phyloP scores from a whole-genome alignment of 2,113 vertebrate genomes.

The Heterochromis multidens region DNA sequence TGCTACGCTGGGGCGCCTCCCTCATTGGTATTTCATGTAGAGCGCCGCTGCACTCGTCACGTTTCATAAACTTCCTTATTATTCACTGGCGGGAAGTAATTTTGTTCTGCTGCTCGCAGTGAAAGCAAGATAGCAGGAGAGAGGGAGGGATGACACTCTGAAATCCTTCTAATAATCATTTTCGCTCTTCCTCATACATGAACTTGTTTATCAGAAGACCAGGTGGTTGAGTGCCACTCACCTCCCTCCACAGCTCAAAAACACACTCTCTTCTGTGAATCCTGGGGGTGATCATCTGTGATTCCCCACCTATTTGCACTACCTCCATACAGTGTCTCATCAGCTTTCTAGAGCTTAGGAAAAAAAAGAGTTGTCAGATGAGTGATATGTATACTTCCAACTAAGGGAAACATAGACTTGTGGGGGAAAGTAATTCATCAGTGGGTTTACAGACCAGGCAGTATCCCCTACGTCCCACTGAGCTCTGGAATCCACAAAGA shows the following conservation, averaged over 20 bases:
- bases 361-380: slow-evolving; percentile 71
- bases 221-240: slow-evolving; percentile 57
- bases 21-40: slow-evolving; percentile 75
- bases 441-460: slow-evolving; percentile 45
- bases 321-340: slow-evolving; percentile 14
- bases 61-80: slow-evolving; percentile 78
- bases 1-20: slow-evolving; percentile 55
- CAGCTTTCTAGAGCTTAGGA: slow-evolving; percentile 60
- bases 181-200: slow-evolving; percentile 47
- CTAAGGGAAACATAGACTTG: slow-evolving; percentile 36
- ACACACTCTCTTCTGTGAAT: slow-evolving; percentile 35
- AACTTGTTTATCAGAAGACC: slow-evolving; percentile 64
- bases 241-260: slow-evolving; percentile 25
- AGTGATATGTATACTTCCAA: slow-evolving; percentile 47
- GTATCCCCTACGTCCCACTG: slow-evolving; percentile 26
- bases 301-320: slow-evolving; percentile 28
- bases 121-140: slow-evolving; percentile 48
- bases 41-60: slow-evolving; percentile 70
- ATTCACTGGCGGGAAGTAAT: slow-evolving; percentile 71
- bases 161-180: slow-evolving; percentile 62
- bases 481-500: slow-evolving; percentile 29
- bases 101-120: slow-evolving; percentile 57
- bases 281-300: slow-evolving; percentile 50
- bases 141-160: slow-evolving; percentile 51
- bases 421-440: slow-evolving; percentile 53